phyloP scores from a whole-genome alignment of 2,888 invertebrate genomes.

The Neoitamus cyanurus region DNA sequence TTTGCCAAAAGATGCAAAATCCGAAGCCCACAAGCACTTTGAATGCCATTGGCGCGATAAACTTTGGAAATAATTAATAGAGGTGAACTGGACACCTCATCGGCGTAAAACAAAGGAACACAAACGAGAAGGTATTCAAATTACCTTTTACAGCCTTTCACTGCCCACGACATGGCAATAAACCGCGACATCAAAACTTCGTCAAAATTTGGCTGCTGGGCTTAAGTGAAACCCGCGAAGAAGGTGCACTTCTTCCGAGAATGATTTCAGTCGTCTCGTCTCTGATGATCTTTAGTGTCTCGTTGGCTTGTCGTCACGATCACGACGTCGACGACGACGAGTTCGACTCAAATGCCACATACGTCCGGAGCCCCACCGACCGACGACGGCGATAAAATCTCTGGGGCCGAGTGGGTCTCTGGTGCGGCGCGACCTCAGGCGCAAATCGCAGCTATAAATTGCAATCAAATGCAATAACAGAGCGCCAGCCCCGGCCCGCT shows the following conservation, averaged over 20 bases:
- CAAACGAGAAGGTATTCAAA: background rate
- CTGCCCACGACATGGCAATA: background rate
- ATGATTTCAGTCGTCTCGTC: background rate
- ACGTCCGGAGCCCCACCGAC: background rate
- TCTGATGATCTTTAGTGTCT: background rate
- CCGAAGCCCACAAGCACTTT: background rate
- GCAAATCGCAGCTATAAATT: constrained; percentile 28
- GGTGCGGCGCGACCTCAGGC: background rate
- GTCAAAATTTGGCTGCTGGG: background rate
- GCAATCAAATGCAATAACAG: constrained; percentile 27
- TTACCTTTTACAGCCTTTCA: background rate
- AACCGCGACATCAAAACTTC: background rate
- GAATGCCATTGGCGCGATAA: background rate
- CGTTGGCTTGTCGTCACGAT: background rate
- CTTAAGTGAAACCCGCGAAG: background rate
- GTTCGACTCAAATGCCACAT: background rate
- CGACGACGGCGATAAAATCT: background rate
- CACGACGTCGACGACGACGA: background rate
- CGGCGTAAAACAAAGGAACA: background rate
- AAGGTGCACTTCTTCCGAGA: background rate
- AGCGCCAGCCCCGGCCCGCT: background rate
- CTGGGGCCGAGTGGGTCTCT: background rate
- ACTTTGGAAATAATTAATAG: background rate
- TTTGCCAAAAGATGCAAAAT: background rate
- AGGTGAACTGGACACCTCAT: background rate